Percentiles rank a stretch among this genome's conserved stretches.
These are phyloP conservation scores for Bombycilla garrulus DNA, from an alignment of 2,113 vertebrate genomes.

Conservation along the genomic window DNA sequence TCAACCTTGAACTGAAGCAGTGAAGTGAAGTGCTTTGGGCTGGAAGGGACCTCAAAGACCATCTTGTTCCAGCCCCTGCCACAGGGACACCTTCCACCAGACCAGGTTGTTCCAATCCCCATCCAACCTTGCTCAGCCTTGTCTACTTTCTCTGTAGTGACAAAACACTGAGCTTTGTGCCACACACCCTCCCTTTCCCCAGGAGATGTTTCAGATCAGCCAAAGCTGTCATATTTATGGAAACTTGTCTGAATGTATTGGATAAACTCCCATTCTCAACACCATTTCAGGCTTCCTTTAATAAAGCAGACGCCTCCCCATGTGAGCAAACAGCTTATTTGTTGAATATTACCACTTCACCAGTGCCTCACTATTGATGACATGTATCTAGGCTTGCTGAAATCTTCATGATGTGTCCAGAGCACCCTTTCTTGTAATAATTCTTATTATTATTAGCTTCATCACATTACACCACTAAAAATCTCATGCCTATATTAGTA, in stretches of 20 bases:
- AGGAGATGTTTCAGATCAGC: background rate
- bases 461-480: background rate
- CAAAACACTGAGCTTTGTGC: background rate
- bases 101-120: background rate
- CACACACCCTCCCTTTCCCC: background rate
- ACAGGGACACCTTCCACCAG: background rate
- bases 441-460: background rate
- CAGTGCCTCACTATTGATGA: background rate
- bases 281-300: background rate
- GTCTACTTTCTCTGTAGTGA: background rate
- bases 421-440: background rate
- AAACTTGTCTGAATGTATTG: background rate
- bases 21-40: background rate
- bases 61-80: background rate
- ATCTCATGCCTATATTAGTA: background rate
- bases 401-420: background rate
- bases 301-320: background rate
- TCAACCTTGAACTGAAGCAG: background rate
- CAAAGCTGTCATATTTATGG: background rate
- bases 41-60: background rate
- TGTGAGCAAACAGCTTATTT: background rate
- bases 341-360: background rate
- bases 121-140: background rate
- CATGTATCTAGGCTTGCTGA: background rate
- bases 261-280: background rate